Conservation (phyloP, 2,797 vertebrate genomes). For the Knipowitschia caucasica region DNA sequence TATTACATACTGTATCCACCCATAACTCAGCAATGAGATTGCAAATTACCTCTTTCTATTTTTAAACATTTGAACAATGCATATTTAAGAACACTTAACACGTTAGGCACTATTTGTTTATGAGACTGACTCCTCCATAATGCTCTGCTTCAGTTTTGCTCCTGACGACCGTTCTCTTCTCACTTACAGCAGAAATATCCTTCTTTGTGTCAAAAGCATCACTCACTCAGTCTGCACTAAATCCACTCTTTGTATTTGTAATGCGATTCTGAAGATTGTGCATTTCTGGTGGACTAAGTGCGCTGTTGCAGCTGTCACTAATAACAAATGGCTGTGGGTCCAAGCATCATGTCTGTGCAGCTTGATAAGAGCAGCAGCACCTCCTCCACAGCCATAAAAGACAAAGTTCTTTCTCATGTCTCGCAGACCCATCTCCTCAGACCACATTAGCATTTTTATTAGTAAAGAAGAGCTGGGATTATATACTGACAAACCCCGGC, state of each 20-base stretch:
- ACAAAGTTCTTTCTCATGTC: slow-evolving; percentile 27
- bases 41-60: no score
- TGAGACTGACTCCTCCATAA: no score
- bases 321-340: slow-evolving; percentile 73
- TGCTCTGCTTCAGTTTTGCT: no score
- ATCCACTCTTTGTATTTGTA: slow-evolving; percentile 37
- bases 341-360: slow-evolving; percentile 70
- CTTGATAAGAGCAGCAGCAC: slow-evolving; percentile 76
- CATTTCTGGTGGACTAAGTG: slow-evolving; percentile 32
- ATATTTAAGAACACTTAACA: no score
- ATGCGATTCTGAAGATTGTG: slow-evolving; percentile 28
- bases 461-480: slow-evolving; percentile 60
- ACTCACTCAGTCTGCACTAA: slow-evolving; percentile 22
- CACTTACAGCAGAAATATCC: slow-evolving; percentile 13
- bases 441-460: slow-evolving; percentile 74
- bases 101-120: no score
- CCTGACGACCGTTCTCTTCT: neutral
- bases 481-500: slow-evolving; percentile 47
- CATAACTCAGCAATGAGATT: no score
- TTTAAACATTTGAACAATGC: no score
- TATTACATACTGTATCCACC: no score
- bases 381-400: slow-evolving; percentile 30
- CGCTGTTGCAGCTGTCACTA: slow-evolving; percentile 65
- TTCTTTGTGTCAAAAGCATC: slow-evolving; percentile 21
- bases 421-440: slow-evolving; percentile 32